A percentile compares a stretch with the other conserved stretches of the same genome.
Evolutionary conservation across 2,888 invertebrate species (phyloP).

Genomic region (Villa cingulata): DNA sequence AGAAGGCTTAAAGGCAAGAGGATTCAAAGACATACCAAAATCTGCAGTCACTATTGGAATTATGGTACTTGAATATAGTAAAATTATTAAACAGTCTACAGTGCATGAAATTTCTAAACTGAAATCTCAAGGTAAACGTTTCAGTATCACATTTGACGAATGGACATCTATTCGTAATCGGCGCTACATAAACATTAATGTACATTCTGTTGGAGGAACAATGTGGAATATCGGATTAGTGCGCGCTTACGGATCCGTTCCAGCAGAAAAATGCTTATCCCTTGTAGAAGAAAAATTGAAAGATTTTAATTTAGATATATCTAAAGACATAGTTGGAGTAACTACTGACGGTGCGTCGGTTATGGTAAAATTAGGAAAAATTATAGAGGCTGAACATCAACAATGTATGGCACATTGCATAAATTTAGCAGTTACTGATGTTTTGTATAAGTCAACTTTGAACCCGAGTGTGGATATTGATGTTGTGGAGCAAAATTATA

Average conservation of each 20-base stretch:
- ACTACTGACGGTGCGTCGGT: neutral
- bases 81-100: neutral
- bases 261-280: slow-evolving; percentile 2
- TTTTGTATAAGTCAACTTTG: neutral
- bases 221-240: slow-evolving; percentile 4
- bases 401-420: neutral
- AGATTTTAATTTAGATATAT: too few relatives aligned
- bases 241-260: neutral
- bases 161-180: slow-evolving; percentile 4
- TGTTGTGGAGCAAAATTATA: too few relatives aligned
- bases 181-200: slow-evolving; percentile 3
- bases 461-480: too few relatives aligned
- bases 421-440: neutral
- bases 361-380: neutral
- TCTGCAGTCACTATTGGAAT: slow-evolving; percentile 1
- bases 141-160: slow-evolving; percentile 4
- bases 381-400: neutral
- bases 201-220: neutral
- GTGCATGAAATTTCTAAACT: neutral
- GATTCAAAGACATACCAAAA: slow-evolving; percentile 1
- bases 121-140: neutral
- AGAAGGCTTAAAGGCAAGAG: slow-evolving; percentile 2
- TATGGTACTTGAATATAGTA: neutral
- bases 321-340: neutral
- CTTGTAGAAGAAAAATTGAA: too few relatives aligned